Base-by-base conservation (phyloP, 2,888 invertebrate species). In the Nezara viridula region DNA sequence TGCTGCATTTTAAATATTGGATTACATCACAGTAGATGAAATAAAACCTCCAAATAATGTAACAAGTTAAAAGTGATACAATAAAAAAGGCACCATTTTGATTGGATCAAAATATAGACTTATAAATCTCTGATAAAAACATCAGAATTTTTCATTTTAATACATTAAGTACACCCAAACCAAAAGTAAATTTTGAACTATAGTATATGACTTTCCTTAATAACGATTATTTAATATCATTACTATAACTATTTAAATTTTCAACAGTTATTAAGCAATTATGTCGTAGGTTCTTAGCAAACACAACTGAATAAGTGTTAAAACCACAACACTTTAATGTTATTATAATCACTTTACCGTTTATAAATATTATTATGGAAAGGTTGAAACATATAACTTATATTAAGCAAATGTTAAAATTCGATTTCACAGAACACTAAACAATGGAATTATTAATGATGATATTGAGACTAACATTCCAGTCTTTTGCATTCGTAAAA, bases 81-180 rank as follows among this genome's bases (percentile, higher is more conserved):
- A 73, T 73, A 73, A n/a, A n/a, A n/a, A 73, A 73, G 66, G 66
- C 66, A 73, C 66, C 32, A 37, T 73, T 73, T 73, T 21, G 66
- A 37, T 37, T 37, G 32, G 66, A 73, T 73, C 9, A 37, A 73
- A 73, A 37, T 2, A 1, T 37, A 73, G 37, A 73, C 27, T n/a
- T n/a, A n/a, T n/a, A 37, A 37, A 73, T 32, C 37, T 73, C 19
- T 21, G 37, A 37, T 73, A 60, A 60, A 60, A 27, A 60, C n/a
- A 73, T 73, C 7, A 9, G 66, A 73, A 37, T 21, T 27, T 16
- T 37, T 21, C 37, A 19, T 73, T 32, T 60, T 5, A 27, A 60
- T 55, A 55, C 55, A 24, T 2, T 73, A 73, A 73, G 66, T 73
- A 73, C 16, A n/a, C 19, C 32, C 37, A 21, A 16, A 19, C 6